Evolutionary conservation across 1,140 invertebrate genomes (phyloP), one percentile per base, ranked within the genome.

Genomic region (Cyclargus thomasi): DNA sequence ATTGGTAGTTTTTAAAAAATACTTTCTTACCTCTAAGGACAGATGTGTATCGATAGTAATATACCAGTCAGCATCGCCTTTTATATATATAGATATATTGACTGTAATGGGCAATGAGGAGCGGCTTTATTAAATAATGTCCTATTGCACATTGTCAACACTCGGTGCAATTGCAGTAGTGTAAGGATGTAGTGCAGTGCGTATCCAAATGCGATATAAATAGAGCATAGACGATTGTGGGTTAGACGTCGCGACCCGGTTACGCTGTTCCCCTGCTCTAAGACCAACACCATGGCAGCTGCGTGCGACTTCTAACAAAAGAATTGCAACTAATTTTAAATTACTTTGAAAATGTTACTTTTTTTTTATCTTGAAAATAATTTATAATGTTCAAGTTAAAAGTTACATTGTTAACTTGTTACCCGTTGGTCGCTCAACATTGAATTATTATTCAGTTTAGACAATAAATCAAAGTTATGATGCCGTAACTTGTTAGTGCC

Each of bases 171-270:
- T 79, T 79, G 77, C 75, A 78, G 53, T 62, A 72, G 70, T 67
- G 66, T 76, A 78, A 71, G 70, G 74, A 74, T 72, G 70, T 70
- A 72, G 73, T 71, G 74, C 72, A 70, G 67, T 72, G 69, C 67
- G 73, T 69, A 72, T 59, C 73, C 73, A 71, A 77, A 79, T 75
- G 72, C 62, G 69, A 67, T 79, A 79, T 79, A 79, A 79, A 79
- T 79, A 79, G 77, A 72, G 62, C 62, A 69, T 65, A 74, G 69
- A 74, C 70, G 71, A 67, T 57, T 71, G 72, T 76, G 74, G 64
- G 73, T 76, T 73, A 76, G 76, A 75, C 72, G 68, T 67, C 55
- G 71, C 78, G 80, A 81, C 81, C 81, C 73, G 80, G 79, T 83
- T 85, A 78, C 72, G 69, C 69, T 76, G 70, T 75, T 82, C 76